Percentiles rank a stretch among this genome's conserved stretches.
phyloP scores from a whole-genome alignment of 2,888 invertebrate species.

The Cheilosia impressa region DNA sequence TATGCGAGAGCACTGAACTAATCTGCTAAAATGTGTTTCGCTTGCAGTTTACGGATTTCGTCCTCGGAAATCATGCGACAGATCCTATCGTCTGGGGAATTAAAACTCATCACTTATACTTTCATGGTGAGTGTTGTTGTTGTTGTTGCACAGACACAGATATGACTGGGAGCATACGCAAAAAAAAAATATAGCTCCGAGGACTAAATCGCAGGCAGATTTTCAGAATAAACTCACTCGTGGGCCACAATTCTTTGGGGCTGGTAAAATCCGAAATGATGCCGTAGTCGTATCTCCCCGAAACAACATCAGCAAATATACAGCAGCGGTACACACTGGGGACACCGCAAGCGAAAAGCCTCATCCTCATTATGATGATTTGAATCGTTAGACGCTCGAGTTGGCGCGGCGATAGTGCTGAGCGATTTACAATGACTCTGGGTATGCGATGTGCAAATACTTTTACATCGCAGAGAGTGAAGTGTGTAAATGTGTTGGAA shows the following conservation, averaged over 20 bases:
- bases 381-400: slow-evolving; percentile 39
- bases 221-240: slow-evolving; percentile 58
- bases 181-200: slow-evolving; percentile 27
- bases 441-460: slow-evolving; percentile 42
- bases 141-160: slow-evolving; percentile 33
- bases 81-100: slow-evolving; percentile 64
- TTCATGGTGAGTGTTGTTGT: slow-evolving; percentile 13
- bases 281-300: slow-evolving; percentile 52
- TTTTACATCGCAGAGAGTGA: slow-evolving; percentile 31
- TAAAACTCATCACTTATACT: slow-evolving; percentile 72
- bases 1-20: slow-evolving; percentile 56
- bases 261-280: slow-evolving; percentile 45
- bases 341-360: slow-evolving; percentile 1
- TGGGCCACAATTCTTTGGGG: slow-evolving; percentile 58
- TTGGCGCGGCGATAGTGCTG: slow-evolving; percentile 14
- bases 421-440: slow-evolving; percentile 37
- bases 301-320: slow-evolving; percentile 64
- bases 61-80: not conserved
- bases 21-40: slow-evolving; percentile 71
- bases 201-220: slow-evolving; percentile 61
- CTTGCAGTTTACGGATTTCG: slow-evolving; percentile 54
- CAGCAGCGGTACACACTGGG: slow-evolving; percentile 5
- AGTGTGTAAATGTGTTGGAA: not conserved
- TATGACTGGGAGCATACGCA: slow-evolving; percentile 6
- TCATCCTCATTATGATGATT: slow-evolving; percentile 60